Percentiles rank a stretch among this genome's conserved stretches.
Conservation (phyloP, 92 coral and sea anemone genomes). For the Epizoanthus stellaris region DNA sequence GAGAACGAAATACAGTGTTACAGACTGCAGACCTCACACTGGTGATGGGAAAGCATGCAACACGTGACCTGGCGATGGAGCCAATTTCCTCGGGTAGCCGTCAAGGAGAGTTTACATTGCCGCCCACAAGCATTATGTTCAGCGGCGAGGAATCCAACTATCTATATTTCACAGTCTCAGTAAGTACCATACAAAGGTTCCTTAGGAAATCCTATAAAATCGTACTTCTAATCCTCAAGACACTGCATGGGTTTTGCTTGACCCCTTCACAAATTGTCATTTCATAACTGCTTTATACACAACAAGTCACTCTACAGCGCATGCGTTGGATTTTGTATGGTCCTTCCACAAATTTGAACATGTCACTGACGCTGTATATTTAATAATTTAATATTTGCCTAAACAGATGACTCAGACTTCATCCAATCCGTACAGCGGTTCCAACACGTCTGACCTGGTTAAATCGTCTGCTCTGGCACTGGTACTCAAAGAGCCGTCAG, state of each 20-base stretch:
- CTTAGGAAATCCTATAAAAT: neutral
- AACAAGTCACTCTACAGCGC: no score
- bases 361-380: neutral
- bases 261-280: neutral
- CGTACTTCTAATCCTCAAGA: neutral
- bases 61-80: constrained; percentile 22
- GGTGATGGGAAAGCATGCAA: constrained; percentile 40
- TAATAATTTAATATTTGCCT: neutral
- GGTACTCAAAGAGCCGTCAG: constrained; percentile 62
- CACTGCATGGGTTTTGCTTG: neutral
- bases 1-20: constrained; percentile 46
- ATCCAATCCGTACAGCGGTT: constrained; percentile 70
- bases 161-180: constrained; percentile 20
- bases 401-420: constrained; percentile 62
- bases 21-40: constrained; percentile 30
- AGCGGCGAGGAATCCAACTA: neutral
- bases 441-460: constrained; percentile 61
- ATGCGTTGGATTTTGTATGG: no score
- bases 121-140: constrained; percentile 44
- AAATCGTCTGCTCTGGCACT: constrained; percentile 74
- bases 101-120: constrained; percentile 53
- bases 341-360: neutral
- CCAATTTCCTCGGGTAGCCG: constrained; percentile 18
- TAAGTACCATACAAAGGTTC: neutral
- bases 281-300: no score